These are phyloP conservation scores for Ecdyonurus torrentis DNA, from an alignment of 2,888 invertebrate genomes.

Conservation along the genomic window DNA sequence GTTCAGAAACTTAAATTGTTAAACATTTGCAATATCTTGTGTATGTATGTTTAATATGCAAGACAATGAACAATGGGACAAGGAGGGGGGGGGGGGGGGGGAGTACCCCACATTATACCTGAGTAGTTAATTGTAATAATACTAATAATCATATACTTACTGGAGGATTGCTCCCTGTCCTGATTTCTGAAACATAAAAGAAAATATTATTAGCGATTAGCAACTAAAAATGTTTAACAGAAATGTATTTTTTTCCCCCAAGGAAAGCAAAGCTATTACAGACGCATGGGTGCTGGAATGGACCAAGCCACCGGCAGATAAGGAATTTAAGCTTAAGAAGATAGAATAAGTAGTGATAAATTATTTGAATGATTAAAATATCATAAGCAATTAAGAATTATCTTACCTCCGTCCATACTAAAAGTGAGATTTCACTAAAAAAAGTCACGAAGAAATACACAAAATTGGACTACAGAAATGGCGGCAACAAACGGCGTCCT, in stretches of 20 bases:
- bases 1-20: neutral
- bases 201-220: neutral
- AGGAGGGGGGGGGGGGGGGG: neutral
- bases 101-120: neutral
- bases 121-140: neutral
- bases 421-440: neutral
- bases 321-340: too few species aligned
- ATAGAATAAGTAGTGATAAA: too few species aligned
- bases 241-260: too few species aligned
- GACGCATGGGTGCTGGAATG: too few species aligned
- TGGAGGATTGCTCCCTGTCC: slow-evolving; percentile 8
- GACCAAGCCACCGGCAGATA: too few species aligned
- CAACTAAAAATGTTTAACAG: too few species aligned
- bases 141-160: slow-evolving; percentile 1
- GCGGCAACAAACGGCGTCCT: neutral
- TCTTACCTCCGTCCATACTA: neutral
- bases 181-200: slow-evolving; percentile 3
- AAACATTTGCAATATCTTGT: neutral
- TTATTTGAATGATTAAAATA: neutral
- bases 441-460: neutral
- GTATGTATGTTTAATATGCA: neutral
- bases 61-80: neutral
- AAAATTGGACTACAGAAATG: neutral
- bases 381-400: neutral
- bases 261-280: too few species aligned